These are phyloP conservation scores for Merops nubicus DNA, from an alignment of 2,113 vertebrate species.

Conservation along the genomic window DNA sequence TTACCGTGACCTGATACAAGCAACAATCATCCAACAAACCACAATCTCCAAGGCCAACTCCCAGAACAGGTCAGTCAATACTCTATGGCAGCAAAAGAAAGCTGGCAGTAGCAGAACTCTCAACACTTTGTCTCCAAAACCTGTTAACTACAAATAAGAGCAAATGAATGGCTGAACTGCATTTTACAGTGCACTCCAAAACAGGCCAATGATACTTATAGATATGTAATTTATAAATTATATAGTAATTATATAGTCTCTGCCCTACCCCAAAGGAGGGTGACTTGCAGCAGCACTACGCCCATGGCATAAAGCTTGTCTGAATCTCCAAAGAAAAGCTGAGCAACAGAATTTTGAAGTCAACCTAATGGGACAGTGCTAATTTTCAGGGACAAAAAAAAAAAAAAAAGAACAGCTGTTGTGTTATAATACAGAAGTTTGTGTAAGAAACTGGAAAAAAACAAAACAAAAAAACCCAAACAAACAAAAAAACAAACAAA, in stretches of 20 bases:
- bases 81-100: not conserved
- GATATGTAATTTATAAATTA: no score
- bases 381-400: not conserved
- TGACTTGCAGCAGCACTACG: not conserved
- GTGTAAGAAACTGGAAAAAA: not conserved
- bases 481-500: not conserved
- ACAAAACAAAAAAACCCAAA: no score
- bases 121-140: not conserved
- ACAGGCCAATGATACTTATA: not conserved
- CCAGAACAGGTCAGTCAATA: not conserved
- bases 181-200: not conserved
- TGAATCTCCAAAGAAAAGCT: not conserved
- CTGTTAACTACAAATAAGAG: not conserved
- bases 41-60: not conserved
- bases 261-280: not conserved
- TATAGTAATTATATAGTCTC: no score
- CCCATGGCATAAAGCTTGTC: not conserved
- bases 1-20: not conserved
- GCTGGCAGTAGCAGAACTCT: not conserved
- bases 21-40: not conserved
- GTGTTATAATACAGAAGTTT: not conserved
- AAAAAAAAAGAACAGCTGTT: not conserved
- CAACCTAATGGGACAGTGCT: not conserved
- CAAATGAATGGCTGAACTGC: not conserved
- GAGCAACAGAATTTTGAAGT: not conserved